Percentiles rank a stretch among this genome's conserved stretches.
Evolutionary conservation across 1,140 invertebrate genomes (phyloP).

Genomic region (Drosophila sproati): DNA sequence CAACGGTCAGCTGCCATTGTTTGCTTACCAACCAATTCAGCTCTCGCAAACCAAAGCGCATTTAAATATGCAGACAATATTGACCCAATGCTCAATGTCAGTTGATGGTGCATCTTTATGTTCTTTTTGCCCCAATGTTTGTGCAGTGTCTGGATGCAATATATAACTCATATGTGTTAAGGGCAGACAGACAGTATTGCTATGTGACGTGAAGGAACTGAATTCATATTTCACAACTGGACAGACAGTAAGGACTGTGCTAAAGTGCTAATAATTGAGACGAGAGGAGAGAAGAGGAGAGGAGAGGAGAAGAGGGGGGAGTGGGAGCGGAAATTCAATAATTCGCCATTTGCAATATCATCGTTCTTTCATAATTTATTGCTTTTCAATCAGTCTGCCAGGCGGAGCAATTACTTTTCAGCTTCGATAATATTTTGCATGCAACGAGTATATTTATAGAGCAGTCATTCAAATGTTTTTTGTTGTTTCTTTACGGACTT

Average conservation of each 20-base stretch:
- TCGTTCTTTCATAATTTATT: slow-evolving; percentile 5
- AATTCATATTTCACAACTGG: slow-evolving; percentile 32
- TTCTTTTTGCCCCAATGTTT: slow-evolving; percentile 14
- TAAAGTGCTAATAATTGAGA: background rate
- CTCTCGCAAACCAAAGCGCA: background rate
- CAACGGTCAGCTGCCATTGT: slow-evolving; percentile 8
- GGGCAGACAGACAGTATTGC: background rate
- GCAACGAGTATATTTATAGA: slow-evolving; percentile 15
- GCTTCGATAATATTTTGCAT: slow-evolving; percentile 37
- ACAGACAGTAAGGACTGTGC: slow-evolving; percentile 14
- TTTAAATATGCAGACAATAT: slow-evolving; percentile 32
- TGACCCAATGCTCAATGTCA: slow-evolving; percentile 20
- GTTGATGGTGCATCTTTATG: slow-evolving; percentile 4
- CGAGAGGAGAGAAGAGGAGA: background rate
- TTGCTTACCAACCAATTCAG: slow-evolving; percentile 15
- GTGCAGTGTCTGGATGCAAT: slow-evolving; percentile 2
- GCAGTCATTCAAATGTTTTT: slow-evolving; percentile 19
- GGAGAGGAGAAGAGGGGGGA: too few species aligned
- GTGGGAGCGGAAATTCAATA: slow-evolving; percentile 4
- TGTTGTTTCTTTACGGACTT: background rate
- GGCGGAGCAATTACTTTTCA: slow-evolving; percentile 25
- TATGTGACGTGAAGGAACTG: background rate
- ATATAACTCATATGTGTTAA: slow-evolving; percentile 10
- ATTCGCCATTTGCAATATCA: slow-evolving; percentile 17
- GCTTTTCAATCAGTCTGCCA: slow-evolving; percentile 8